Evolutionary conservation across 2,797 vertebrate genomes (phyloP).

Genomic region (Agapornis canus): DNA sequence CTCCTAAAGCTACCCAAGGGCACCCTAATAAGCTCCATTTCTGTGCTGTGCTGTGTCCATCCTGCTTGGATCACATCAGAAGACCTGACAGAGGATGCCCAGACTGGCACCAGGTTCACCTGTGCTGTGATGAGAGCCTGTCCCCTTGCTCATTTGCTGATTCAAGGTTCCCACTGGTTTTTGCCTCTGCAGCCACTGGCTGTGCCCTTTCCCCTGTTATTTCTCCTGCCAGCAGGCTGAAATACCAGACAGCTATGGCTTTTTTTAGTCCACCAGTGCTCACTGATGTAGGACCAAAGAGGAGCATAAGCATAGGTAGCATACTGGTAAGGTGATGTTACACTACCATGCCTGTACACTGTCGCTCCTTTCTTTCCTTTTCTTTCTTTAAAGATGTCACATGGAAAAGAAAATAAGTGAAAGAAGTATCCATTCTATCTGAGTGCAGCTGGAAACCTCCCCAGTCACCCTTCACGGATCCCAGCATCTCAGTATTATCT

Average conservation of each 20-base stretch:
- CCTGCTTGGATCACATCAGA: neutral
- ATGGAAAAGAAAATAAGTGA: neutral
- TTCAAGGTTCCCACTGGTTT: neutral
- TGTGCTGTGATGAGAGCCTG: neutral
- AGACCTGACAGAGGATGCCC: neutral
- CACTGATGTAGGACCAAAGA: neutral
- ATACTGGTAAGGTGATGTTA: fast-evolving
- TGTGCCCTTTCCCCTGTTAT: neutral
- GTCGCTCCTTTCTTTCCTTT: neutral
- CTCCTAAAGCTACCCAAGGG: neutral
- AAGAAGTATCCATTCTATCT: neutral
- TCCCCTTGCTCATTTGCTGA: neutral
- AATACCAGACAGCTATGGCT: neutral
- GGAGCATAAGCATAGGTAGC: neutral
- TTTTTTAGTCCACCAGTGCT: neutral
- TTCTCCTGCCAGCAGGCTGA: neutral
- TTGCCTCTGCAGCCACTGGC: neutral
- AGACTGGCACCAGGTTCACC: fast-evolving
- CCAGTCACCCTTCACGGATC: neutral
- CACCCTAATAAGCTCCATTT: neutral
- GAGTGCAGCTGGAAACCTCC: neutral
- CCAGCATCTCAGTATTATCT: neutral
- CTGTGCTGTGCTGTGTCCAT: neutral
- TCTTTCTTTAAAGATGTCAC: neutral
- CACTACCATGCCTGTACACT: fast-evolving